phyloP scores from a whole-genome alignment of 2,888 invertebrate genomes.

The Dryadula phaetusa region DNA sequence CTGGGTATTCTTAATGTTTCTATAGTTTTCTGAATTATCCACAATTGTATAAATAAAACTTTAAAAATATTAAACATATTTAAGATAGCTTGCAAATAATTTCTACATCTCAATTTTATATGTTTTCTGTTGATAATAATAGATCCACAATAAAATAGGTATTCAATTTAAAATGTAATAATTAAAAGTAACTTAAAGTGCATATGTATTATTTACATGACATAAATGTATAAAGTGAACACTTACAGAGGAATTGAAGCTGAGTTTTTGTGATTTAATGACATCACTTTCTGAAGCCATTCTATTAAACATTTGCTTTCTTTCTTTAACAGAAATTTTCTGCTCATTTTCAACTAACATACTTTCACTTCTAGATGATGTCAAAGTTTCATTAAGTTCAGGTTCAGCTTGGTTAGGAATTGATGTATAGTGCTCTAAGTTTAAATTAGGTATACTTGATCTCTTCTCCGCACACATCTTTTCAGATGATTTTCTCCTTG shows the following conservation, averaged over 20 bases:
- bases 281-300: conserved; percentile 93
- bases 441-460: conserved; percentile 51
- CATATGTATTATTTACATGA: not conserved
- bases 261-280: conserved; percentile 76
- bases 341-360: conserved; percentile 82
- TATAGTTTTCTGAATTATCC: too few relatives aligned
- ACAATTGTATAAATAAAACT: too few relatives aligned
- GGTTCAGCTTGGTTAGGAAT: conserved; percentile 58
- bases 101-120: too few relatives aligned
- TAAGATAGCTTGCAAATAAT: too few relatives aligned
- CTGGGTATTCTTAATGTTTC: too few relatives aligned
- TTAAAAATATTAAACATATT: too few relatives aligned
- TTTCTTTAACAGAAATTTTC: conserved; percentile 94
- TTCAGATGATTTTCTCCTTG: conserved; percentile 68
- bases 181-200: not conserved
- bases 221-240: not conserved
- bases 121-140: too few relatives aligned
- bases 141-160: too few relatives aligned
- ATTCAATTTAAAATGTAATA: too few relatives aligned
- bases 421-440: conserved; percentile 53
- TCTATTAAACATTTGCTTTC: conserved; percentile 96
- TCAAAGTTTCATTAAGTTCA: conserved; percentile 56
- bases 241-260: conserved; percentile 86
- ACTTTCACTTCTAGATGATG: conserved; percentile 71
- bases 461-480: conserved; percentile 60